These are phyloP conservation scores for Sarcophaga subvicina DNA, from an alignment of 2,888 invertebrate species.

Conservation along the genomic window DNA sequence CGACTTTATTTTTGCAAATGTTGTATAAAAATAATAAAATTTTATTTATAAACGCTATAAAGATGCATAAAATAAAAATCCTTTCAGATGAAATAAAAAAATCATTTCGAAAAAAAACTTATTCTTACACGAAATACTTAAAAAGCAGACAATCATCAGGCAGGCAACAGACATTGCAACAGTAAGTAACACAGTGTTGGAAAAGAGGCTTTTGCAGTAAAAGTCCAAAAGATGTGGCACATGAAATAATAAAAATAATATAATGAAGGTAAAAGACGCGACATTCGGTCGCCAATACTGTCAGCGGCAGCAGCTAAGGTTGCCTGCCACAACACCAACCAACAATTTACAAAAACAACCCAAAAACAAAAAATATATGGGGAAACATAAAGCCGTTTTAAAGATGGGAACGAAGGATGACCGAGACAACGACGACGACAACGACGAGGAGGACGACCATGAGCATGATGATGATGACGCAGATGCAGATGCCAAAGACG, in stretches of 20 bases:
- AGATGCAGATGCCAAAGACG: slow-evolving; percentile 21
- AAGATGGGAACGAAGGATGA: not conserved
- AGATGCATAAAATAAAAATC: not conserved
- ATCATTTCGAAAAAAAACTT: slow-evolving; percentile 15
- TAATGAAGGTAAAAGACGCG: slow-evolving; percentile 70
- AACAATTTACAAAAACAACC: too few species aligned
- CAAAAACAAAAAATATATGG: not conserved
- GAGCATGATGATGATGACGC: slow-evolving; percentile 5
- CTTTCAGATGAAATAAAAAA: slow-evolving; percentile 22
- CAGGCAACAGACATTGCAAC: not conserved
- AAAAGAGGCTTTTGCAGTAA: not conserved
- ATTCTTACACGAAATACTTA: slow-evolving; percentile 24
- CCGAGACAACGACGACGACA: not conserved
- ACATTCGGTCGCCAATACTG: slow-evolving; percentile 71
- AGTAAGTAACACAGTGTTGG: slow-evolving; percentile 28
- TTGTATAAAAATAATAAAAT: slow-evolving; percentile 17
- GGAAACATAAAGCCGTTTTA: not conserved
- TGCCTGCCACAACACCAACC: slow-evolving; percentile 24
- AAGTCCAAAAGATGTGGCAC: slow-evolving; percentile 55
- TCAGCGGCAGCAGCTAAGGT: slow-evolving; percentile 53
- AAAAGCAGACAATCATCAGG: slow-evolving; percentile 29
- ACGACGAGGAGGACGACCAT: not conserved
- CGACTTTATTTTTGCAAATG: slow-evolving; percentile 16
- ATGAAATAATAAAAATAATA: slow-evolving; percentile 67
- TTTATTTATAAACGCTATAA: slow-evolving; percentile 21